Conservation (phyloP, 2,888 invertebrate genomes). For the Polyploca ridens region DNA sequence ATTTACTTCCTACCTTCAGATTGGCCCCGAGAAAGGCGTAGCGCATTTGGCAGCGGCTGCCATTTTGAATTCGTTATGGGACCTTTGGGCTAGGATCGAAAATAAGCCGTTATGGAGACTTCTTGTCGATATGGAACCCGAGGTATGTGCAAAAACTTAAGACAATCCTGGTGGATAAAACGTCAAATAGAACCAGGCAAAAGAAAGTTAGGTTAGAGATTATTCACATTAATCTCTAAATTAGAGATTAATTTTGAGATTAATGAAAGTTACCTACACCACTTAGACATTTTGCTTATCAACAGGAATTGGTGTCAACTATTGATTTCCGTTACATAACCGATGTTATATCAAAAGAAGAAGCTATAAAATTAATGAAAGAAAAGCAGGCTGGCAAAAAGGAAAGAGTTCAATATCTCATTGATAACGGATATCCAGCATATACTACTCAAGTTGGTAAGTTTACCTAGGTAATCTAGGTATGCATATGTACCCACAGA, state of each 20-base stretch:
- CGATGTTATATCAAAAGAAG: slow-evolving; percentile 92
- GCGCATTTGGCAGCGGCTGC: slow-evolving; percentile 94
- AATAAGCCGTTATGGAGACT: slow-evolving; percentile 95
- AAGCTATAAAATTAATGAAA: slow-evolving; percentile 89
- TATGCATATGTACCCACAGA: neutral
- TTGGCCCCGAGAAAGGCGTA: slow-evolving; percentile 96
- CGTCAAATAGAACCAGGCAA: no score
- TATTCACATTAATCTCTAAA: no score
- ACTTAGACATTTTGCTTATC: slow-evolving; percentile 9
- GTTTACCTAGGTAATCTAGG: slow-evolving; percentile 27
- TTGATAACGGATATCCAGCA: slow-evolving; percentile 90
- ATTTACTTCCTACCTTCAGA: slow-evolving; percentile 70
- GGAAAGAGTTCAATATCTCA: slow-evolving; percentile 86
- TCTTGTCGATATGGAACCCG: slow-evolving; percentile 92
- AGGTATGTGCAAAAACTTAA: slow-evolving; percentile 63
- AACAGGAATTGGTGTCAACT: slow-evolving; percentile 88
- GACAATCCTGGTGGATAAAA: neutral
- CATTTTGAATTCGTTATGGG: slow-evolving; percentile 96
- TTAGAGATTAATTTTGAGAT: no score
- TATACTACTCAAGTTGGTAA: slow-evolving; percentile 93
- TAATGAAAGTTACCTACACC: no score
- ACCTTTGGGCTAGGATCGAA: slow-evolving; percentile 94
- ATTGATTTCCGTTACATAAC: slow-evolving; percentile 95
- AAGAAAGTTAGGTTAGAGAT: no score
- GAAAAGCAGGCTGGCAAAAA: slow-evolving; percentile 84